Base-by-base conservation (phyloP, 2,797 vertebrate genomes). In the Morus bassanus region DNA sequence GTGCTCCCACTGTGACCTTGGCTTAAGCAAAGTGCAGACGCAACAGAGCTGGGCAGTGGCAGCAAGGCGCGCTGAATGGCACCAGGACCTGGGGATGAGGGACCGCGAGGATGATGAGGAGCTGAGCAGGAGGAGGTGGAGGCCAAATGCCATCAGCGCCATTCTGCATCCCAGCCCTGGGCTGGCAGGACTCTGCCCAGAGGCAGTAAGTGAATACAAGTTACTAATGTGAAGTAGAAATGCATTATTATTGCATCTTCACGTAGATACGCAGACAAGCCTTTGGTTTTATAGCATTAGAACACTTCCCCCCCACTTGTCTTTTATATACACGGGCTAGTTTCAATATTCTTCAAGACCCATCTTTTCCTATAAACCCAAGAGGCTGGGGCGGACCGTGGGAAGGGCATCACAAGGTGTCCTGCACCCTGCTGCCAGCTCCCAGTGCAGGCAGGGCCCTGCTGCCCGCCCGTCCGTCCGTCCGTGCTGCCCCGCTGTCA, bases 361-460 rank as follows among this genome's bases (percentile, higher is more conserved):
- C 11, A 21, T 6, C 31, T 53, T 41, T 54, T 51, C 60, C 31
- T 11, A 3, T 2, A 4, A 37, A 41, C 21, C 46, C 2, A 2
- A 8, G 33, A 33, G 30, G 6, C 21, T 0, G 0, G 22, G 73
- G 16, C 21, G 35, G 31, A 17, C 4, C 0, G 0, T 17, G 64
- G 51, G 48, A 61, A 43, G 24, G 53, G 57, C 33, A 21, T 37
- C 9, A 6, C 46, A 10, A 31, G 46, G 33, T 31, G 23, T 70
- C 41, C 6, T 35, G 73, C 16, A 10, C 67, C 61, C 60, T 5
- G 6, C 28, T 78, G 77, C 67, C 82, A 64, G 56, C 60, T 10
- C 41, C 50, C 6, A 1, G 46, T 5, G 0, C 56, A 16, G 56
- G 21, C 46, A 61, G 67, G 30, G 31, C 30, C 51, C 35, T 21